These are phyloP conservation scores for Parelbella ahira DNA, from an alignment of 2,888 invertebrate genomes.

Conservation along the genomic window DNA sequence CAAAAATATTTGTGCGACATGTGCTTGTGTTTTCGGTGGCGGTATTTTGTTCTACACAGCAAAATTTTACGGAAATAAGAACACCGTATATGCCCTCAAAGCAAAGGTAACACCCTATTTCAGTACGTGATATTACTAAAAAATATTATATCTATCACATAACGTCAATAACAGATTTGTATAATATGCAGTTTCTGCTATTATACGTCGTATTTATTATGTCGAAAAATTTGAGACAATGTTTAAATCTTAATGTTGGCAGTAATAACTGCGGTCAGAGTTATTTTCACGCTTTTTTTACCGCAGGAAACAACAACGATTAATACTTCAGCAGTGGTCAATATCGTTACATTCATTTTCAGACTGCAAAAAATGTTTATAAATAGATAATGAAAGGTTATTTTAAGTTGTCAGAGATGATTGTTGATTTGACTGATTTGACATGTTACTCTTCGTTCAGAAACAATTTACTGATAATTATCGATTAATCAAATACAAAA, in stretches of 20 bases:
- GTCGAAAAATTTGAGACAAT: background rate
- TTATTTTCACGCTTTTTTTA: slow-evolving; percentile 12
- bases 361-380: slow-evolving; percentile 2
- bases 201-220: background rate
- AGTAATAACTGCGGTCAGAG: slow-evolving; percentile 2
- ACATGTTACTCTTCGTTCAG: slow-evolving; percentile 9
- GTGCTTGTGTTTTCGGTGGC: slow-evolving; percentile 68
- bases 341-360: slow-evolving; percentile 6
- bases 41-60: slow-evolving; percentile 60
- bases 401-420: slow-evolving; percentile 2
- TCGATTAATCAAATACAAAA: too few species aligned
- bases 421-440: background rate
- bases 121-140: slow-evolving; percentile 16
- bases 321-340: background rate
- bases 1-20: slow-evolving; percentile 55
- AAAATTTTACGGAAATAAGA: slow-evolving; percentile 53
- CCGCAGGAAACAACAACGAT: slow-evolving; percentile 2
- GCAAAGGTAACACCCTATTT: slow-evolving; percentile 58
- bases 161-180: background rate
- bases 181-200: background rate
- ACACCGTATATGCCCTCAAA: slow-evolving; percentile 71
- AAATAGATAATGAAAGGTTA: slow-evolving; percentile 11
- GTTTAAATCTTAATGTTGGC: slow-evolving; percentile 8
- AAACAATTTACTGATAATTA: too few species aligned
- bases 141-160: background rate